Conservation (phyloP, 2,888 invertebrate genomes). For the Carpatolechia fugitivella region DNA sequence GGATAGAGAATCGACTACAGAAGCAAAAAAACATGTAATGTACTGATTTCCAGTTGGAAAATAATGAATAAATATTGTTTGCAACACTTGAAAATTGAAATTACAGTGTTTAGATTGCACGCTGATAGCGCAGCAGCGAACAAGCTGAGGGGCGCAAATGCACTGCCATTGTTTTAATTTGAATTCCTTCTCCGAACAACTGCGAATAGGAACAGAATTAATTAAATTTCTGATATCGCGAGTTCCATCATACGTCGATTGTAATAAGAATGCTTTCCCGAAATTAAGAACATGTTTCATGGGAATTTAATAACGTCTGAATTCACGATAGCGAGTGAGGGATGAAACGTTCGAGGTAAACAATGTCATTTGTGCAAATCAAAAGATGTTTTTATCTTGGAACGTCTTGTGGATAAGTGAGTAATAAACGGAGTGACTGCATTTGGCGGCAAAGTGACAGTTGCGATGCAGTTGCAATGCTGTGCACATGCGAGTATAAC, state of each 20-base stretch:
- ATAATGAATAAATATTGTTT: background rate
- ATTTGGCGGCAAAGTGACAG: too few relatives aligned
- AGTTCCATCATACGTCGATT: conserved; percentile 23
- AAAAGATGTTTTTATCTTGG: too few relatives aligned
- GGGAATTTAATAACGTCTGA: conserved; percentile 36
- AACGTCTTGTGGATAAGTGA: too few relatives aligned
- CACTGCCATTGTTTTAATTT: conserved; percentile 27
- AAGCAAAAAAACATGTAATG: too few relatives aligned
- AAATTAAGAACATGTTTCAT: conserved; percentile 32
- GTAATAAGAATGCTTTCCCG: conserved; percentile 26
- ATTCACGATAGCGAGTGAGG: conserved; percentile 16
- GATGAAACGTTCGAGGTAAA: background rate
- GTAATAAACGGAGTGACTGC: too few relatives aligned
- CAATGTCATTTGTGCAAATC: background rate
- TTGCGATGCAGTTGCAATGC: too few relatives aligned
- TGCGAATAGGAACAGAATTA: conserved; percentile 24
- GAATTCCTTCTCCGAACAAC: conserved; percentile 25
- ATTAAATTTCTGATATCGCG: conserved; percentile 30
- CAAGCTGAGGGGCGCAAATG: conserved; percentile 14
- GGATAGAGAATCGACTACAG: too few relatives aligned
- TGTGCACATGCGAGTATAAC: too few relatives aligned
- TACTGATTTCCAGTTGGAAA: background rate
- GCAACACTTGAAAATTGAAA: conserved; percentile 3
- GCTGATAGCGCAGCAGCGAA: conserved; percentile 4
- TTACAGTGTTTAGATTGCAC: conserved; percentile 13